Evolutionary conservation across 2,888 invertebrate species (phyloP), one percentile per base, ranked within the genome.

Genomic region (Scaptomyza caliginosa): DNA sequence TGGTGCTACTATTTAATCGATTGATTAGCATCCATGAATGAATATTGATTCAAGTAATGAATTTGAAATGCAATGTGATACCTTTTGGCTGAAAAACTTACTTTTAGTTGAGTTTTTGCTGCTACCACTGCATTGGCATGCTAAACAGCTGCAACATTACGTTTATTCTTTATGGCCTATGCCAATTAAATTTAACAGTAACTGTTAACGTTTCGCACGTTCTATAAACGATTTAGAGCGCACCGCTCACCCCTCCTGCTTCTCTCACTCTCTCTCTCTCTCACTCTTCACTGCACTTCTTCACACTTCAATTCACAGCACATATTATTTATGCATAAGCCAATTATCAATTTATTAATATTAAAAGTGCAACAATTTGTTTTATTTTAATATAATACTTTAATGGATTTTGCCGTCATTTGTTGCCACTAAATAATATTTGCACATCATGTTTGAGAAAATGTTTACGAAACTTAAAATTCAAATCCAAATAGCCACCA

Each of bases 191-290:
- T 58, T 48, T 8, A 32, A 32, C 13, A 16, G 42, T 36, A 62
- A 74, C 69, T 62, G 73, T 69, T 65, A 68, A 62, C 51, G 74
- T 50, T 69, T 70, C 55, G 57, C 70, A 74, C 80, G 78, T 79
- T 82, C 79, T 76, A 67, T 55, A 79, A 74, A 65, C 74, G 64
- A 74, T 76, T 69, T 67, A 13, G 72, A 62, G 63, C 73, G 34
- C 54, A 72, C 74, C 62, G 19, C 51, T 28, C 40, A 24, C 32
- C 52, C 43, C n/a, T 13, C 5, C n/a, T 30, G 30, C n/a, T 30
- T n/a, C n/a, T n/a, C n/a, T 30, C n/a, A 5, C n/a, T 5, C 28
- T n/a, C 28, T n/a, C 49, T 51, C 38, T 16, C 16, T 16, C n/a
- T n/a, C 16, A 11, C n/a, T n/a, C 16, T 8, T n/a, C 45, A 19